These are phyloP conservation scores for Drosophila arawakana DNA, from an alignment of 1,140 invertebrate genomes.

Conservation along the genomic window DNA sequence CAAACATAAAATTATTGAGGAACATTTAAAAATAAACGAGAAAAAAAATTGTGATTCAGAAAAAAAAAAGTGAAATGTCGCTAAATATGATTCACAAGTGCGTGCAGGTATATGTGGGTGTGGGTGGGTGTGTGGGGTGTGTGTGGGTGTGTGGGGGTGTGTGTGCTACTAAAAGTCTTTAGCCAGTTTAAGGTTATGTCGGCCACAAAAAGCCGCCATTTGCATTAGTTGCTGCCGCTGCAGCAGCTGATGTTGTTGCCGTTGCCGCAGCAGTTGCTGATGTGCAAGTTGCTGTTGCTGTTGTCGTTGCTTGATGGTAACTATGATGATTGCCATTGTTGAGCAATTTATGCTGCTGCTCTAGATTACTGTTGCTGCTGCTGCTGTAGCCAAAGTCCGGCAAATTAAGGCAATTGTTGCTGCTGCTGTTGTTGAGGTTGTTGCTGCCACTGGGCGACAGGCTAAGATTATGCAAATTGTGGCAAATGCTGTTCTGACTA, in stretches of 20 bases:
- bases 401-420: constrained; percentile 11
- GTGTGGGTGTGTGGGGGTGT: background rate
- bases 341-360: constrained; percentile 29
- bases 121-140: constrained; percentile 19
- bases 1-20: constrained; percentile 69
- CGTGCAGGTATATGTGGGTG: constrained; percentile 19
- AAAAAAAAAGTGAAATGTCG: constrained; percentile 50
- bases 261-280: constrained; percentile 23
- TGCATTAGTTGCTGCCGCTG: constrained; percentile 14
- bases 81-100: constrained; percentile 28
- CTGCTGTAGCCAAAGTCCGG: constrained; percentile 23
- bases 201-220: constrained; percentile 52
- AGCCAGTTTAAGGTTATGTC: too few species aligned
- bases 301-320: constrained; percentile 19
- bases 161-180: too few species aligned
- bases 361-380: constrained; percentile 21
- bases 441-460: constrained; percentile 13
- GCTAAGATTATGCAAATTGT: too few species aligned
- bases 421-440: constrained; percentile 22
- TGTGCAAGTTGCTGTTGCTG: constrained; percentile 24
- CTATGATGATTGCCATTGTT: constrained; percentile 15
- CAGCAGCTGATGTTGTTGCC: constrained; percentile 16
- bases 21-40: constrained; percentile 58
- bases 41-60: constrained; percentile 41
- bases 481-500: background rate